Conservation (phyloP, 2,888 invertebrate species). For the Lasius platythorax region DNA sequence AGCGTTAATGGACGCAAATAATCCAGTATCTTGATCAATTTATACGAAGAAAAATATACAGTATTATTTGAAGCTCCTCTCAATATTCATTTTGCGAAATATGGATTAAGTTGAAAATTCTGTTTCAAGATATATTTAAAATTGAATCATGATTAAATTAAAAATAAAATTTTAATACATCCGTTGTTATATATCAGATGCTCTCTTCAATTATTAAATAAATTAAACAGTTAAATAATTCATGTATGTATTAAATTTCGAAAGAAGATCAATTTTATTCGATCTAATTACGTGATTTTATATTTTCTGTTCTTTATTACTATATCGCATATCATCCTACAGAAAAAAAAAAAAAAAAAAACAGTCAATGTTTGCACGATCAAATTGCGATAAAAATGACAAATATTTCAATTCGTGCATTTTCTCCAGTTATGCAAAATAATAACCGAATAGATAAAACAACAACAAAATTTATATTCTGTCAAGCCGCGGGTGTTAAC, state of each 20-base stretch:
- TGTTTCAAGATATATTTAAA: not conserved
- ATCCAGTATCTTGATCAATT: constrained; percentile 13
- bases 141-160: not conserved
- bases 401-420: not conserved
- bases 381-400: not conserved
- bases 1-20: constrained; percentile 29
- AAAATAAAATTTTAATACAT: not conserved
- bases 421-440: constrained; percentile 10
- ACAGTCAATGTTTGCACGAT: not conserved
- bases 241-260: not conserved
- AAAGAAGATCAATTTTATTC: not conserved
- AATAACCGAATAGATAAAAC: constrained; percentile 1
- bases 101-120: not conserved
- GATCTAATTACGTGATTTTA: not conserved
- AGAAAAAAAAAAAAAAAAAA: too few relatives aligned
- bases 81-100: not conserved
- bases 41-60: not conserved
- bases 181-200: not conserved
- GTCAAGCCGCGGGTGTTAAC: not conserved
- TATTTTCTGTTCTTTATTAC: not conserved
- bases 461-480: constrained; percentile 21
- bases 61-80: not conserved
- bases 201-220: not conserved
- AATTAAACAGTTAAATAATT: not conserved
- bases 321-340: not conserved